These are phyloP conservation scores for Endomychus coccineus DNA, from an alignment of 2,888 invertebrate species.

Conservation along the genomic window DNA sequence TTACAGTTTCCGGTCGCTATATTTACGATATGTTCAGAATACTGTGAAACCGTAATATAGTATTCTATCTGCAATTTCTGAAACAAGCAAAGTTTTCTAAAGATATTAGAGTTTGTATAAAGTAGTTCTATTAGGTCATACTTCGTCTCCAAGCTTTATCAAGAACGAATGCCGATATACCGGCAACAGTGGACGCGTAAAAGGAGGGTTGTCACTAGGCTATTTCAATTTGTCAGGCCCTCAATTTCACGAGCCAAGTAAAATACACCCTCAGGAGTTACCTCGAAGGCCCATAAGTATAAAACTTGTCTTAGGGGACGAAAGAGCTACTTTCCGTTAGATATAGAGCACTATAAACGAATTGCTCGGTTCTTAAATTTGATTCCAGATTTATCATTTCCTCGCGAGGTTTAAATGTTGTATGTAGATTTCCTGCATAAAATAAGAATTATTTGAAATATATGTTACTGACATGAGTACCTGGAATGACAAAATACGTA, in stretches of 20 bases:
- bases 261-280: constrained; percentile 39
- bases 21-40: too few species aligned
- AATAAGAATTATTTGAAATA: constrained; percentile 8
- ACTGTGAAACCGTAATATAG: too few species aligned
- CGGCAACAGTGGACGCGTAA: too few species aligned
- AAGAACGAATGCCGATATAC: too few species aligned
- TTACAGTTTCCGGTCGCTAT: too few species aligned
- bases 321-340: not conserved
- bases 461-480: too few species aligned
- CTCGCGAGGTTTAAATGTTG: constrained; percentile 10
- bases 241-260: constrained; percentile 36
- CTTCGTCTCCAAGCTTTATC: too few species aligned
- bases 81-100: too few species aligned
- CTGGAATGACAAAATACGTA: too few species aligned
- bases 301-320: not conserved
- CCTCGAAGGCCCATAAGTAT: constrained; percentile 36
- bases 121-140: too few species aligned
- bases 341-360: constrained; percentile 10
- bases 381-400: constrained; percentile 13
- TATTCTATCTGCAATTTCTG: too few species aligned
- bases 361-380: constrained; percentile 12
- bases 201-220: constrained; percentile 30
- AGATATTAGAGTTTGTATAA: too few species aligned
- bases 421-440: constrained; percentile 11
- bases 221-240: constrained; percentile 41